Evolutionary conservation across 2,113 vertebrate species (phyloP).

Genomic region (Rhynchomys soricoides): DNA sequence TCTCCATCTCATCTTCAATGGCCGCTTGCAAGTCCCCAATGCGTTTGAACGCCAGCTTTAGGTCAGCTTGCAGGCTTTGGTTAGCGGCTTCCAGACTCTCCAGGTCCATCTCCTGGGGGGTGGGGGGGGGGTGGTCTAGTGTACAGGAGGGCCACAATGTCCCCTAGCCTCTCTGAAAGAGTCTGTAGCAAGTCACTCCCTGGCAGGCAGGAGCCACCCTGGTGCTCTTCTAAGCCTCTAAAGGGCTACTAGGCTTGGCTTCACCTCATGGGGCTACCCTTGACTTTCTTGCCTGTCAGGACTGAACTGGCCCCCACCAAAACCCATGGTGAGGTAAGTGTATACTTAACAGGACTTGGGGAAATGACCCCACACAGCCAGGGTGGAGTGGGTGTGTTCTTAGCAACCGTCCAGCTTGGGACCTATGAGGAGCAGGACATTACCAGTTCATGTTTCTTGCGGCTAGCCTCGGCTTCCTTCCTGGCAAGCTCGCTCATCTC

Average conservation of each 20-base stretch:
- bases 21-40: conserved; percentile 98
- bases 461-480: conserved; percentile 96
- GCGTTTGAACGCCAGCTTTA: conserved; percentile 98
- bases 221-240: not conserved
- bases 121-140: not conserved
- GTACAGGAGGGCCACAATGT: rapidly evolving
- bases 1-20: conserved; percentile 99
- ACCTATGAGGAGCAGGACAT: not conserved
- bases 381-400: not conserved
- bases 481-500: conserved; percentile 95
- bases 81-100: conserved; percentile 97
- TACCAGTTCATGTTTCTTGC: conserved; percentile 98
- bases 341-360: not conserved
- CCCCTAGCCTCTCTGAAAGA: not conserved
- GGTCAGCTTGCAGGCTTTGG: conserved; percentile 97
- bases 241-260: not conserved
- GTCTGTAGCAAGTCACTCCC: not conserved
- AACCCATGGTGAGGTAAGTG: not conserved
- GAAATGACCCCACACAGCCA: not conserved
- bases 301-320: not conserved
- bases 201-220: not conserved
- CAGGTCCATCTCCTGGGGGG: conserved; percentile 97
- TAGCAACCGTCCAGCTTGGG: not conserved
- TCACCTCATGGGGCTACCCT: not conserved
- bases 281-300: not conserved